These are phyloP conservation scores for Chironex yamaguchii DNA, from an alignment of 30 jellyfish, hydroid and myxozoan species.

Conservation along the genomic window DNA sequence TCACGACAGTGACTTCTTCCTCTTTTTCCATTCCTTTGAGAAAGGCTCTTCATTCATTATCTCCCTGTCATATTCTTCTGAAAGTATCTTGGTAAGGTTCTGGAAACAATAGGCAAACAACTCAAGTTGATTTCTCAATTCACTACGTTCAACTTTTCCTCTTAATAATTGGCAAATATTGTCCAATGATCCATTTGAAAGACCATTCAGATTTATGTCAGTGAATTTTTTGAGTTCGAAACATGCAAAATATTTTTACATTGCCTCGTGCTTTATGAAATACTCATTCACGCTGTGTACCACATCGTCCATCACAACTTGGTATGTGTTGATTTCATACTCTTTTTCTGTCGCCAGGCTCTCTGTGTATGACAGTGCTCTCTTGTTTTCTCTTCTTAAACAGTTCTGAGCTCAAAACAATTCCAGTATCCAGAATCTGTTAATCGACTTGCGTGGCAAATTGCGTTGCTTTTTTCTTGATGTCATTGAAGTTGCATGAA, in stretches of 20 bases:
- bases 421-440: no score
- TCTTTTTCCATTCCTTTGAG: no score
- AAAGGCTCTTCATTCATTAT: slow-evolving; percentile 4
- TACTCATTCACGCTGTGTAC: neutral
- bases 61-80: slow-evolving; percentile 5
- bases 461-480: no score
- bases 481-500: no score
- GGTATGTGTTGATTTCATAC: neutral
- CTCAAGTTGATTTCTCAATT: slow-evolving; percentile 38
- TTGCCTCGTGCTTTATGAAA: slow-evolving; percentile 13
- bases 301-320: slow-evolving; percentile 40
- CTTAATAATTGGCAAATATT: neutral
- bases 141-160: slow-evolving; percentile 11
- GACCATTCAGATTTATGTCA: neutral
- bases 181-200: slow-evolving; percentile 11
- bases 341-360: no score
- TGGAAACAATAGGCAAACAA: slow-evolving; percentile 1
- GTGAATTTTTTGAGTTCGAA: slow-evolving; percentile 20
- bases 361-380: no score
- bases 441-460: no score
- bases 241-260: slow-evolving; percentile 61
- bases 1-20: no score
- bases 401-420: no score
- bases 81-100: slow-evolving; percentile 26
- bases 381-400: no score